A percentile compares a stretch with the other conserved stretches of the same genome.
These are phyloP conservation scores for Polylopha cassiicola DNA, from an alignment of 2,888 invertebrate species.

Conservation along the genomic window DNA sequence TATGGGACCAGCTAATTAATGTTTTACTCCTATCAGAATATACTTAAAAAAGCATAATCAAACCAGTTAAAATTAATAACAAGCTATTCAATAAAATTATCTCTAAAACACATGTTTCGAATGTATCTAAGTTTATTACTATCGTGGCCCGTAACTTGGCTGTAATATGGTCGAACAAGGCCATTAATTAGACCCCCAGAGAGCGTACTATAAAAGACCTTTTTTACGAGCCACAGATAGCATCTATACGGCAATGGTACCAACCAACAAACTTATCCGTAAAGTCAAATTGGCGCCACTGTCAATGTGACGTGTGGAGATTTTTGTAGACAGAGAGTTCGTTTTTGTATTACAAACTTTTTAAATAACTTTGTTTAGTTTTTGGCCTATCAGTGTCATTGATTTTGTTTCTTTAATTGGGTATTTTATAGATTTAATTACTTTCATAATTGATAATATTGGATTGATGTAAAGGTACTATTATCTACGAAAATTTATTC, in stretches of 20 bases:
- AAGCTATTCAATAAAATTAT: constrained; percentile 53
- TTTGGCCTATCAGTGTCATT: no score
- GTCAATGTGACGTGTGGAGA: no score
- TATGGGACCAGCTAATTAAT: no score
- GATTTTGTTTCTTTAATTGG: constrained; percentile 22
- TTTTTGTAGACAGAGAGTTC: not conserved
- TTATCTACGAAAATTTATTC: no score
- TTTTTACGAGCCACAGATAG: constrained; percentile 53
- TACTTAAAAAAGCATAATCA: constrained; percentile 7
- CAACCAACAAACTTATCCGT: no score
- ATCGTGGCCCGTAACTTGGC: constrained; percentile 49
- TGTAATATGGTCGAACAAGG: constrained; percentile 54
- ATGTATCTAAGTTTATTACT: constrained; percentile 57
- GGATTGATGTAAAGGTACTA: constrained; percentile 14
- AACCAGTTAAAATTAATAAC: constrained; percentile 46
- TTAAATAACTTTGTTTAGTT: constrained; percentile 1
- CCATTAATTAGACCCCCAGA: constrained; percentile 65
- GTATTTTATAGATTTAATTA: constrained; percentile 15
- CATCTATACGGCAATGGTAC: no score
- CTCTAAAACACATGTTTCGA: constrained; percentile 58
- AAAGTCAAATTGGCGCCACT: no score
- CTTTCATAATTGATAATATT: constrained; percentile 12
- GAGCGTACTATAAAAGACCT: constrained; percentile 47
- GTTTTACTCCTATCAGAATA: no score
- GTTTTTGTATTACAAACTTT: not conserved